phyloP scores from a whole-genome alignment of 2,113 vertebrate genomes.

The Lota lota region DNA sequence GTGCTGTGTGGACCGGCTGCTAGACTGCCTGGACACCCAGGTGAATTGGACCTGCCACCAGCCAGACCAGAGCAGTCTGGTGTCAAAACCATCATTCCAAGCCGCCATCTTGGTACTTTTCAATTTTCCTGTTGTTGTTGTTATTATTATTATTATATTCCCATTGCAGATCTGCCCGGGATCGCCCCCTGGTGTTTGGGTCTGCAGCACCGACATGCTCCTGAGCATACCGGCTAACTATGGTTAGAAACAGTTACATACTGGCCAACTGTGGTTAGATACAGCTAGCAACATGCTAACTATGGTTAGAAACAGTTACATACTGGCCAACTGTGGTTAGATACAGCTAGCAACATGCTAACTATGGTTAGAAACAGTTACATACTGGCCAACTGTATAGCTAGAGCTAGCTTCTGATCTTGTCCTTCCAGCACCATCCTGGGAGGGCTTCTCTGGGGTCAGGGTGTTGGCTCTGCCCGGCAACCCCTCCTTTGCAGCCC shows the following conservation, averaged over 20 bases:
- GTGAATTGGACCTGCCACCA: constrained; percentile 46
- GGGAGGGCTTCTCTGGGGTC: constrained; percentile 83
- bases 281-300: background rate
- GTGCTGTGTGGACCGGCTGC: constrained; percentile 87
- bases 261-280: background rate
- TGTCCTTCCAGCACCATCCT: constrained; percentile 73
- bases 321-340: background rate
- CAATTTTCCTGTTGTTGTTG: background rate
- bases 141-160: too few species aligned
- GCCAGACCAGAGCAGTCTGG: too few species aligned
- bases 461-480: constrained; percentile 83
- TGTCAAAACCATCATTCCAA: background rate
- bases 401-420: background rate
- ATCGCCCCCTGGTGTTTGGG: constrained; percentile 90
- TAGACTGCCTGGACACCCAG: constrained; percentile 76
- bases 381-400: background rate
- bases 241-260: too few species aligned
- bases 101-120: background rate
- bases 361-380: background rate
- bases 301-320: background rate
- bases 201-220: constrained; percentile 93
- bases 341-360: background rate
- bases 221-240: constrained; percentile 70
- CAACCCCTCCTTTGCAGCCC: constrained; percentile 76
- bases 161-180: constrained; percentile 81